phyloP scores from a whole-genome alignment of 2,888 invertebrate species.

The Phaonia tiefii region DNA sequence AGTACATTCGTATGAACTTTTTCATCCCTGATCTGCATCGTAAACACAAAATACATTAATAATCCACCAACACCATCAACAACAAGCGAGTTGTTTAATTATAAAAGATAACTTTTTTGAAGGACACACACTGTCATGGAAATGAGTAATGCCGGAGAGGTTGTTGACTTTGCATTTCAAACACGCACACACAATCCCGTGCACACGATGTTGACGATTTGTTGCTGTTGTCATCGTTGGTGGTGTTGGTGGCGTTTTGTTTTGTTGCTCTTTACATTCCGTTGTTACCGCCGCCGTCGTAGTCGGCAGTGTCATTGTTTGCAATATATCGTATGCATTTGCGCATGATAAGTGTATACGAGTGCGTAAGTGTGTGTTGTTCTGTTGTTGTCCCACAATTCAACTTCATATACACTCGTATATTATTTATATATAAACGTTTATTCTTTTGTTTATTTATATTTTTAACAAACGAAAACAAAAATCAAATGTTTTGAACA shows the following conservation, averaged over 20 bases:
- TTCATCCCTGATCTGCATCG: slow-evolving; percentile 33
- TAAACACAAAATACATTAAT: slow-evolving; percentile 38
- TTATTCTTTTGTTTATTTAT: slow-evolving; percentile 47
- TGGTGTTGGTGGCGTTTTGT: slow-evolving; percentile 40
- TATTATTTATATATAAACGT: slow-evolving; percentile 55
- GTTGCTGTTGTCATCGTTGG: slow-evolving; percentile 40
- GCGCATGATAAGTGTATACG: not conserved
- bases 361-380: slow-evolving; percentile 11
- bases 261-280: not conserved
- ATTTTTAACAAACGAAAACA: slow-evolving; percentile 20
- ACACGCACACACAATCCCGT: slow-evolving; percentile 28
- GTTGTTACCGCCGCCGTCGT: slow-evolving; percentile 10
- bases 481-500: slow-evolving; percentile 2
- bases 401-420: slow-evolving; percentile 9
- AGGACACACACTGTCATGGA: slow-evolving; percentile 78
- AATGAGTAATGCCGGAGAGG: slow-evolving; percentile 78
- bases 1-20: slow-evolving; percentile 1
- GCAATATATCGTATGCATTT: slow-evolving; percentile 25
- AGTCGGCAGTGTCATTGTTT: slow-evolving; percentile 6
- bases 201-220: slow-evolving; percentile 44
- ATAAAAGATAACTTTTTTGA: slow-evolving; percentile 77
- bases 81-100: slow-evolving; percentile 68
- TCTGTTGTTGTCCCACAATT: slow-evolving; percentile 44
- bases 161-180: slow-evolving; percentile 72
- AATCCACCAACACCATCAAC: slow-evolving; percentile 52